Conservation (phyloP, 1,140 invertebrate species). For the Papilio aristodemus region DNA sequence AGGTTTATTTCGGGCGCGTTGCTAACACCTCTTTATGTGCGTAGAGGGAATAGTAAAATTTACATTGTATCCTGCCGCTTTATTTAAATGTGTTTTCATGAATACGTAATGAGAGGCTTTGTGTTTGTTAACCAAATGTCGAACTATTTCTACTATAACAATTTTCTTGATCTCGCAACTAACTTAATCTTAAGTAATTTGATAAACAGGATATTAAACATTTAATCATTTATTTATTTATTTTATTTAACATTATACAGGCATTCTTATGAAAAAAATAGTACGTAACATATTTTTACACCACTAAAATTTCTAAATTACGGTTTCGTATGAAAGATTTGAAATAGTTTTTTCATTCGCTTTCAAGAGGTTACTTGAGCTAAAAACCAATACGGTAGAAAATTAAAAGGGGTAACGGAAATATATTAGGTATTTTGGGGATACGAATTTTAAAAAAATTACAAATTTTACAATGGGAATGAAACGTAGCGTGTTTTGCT, state of each 20-base stretch:
- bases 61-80: slow-evolving; percentile 20
- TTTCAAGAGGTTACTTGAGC: neutral
- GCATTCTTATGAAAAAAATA: neutral
- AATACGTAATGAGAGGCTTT: slow-evolving; percentile 26
- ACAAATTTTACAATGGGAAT: too few species aligned
- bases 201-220: too few species aligned
- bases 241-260: too few species aligned
- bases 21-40: slow-evolving; percentile 21
- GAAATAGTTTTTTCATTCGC: slow-evolving; percentile 1
- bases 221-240: too few species aligned
- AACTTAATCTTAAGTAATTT: too few species aligned
- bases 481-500: neutral
- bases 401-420: neutral
- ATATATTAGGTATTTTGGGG: neutral
- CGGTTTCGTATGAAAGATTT: neutral
- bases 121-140: slow-evolving; percentile 19
- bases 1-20: slow-evolving; percentile 16
- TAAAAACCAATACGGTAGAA: slow-evolving; percentile 1
- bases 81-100: slow-evolving; percentile 31
- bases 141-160: slow-evolving; percentile 4
- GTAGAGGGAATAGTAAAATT: slow-evolving; percentile 31
- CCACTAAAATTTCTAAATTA: neutral
- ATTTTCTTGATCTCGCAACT: neutral
- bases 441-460: neutral
- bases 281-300: neutral